A percentile compares a stretch with the other conserved stretches of the same genome.
These are phyloP conservation scores for Entomobrya multifasciata DNA, from an alignment of 2,888 invertebrate genomes.

Conservation along the genomic window DNA sequence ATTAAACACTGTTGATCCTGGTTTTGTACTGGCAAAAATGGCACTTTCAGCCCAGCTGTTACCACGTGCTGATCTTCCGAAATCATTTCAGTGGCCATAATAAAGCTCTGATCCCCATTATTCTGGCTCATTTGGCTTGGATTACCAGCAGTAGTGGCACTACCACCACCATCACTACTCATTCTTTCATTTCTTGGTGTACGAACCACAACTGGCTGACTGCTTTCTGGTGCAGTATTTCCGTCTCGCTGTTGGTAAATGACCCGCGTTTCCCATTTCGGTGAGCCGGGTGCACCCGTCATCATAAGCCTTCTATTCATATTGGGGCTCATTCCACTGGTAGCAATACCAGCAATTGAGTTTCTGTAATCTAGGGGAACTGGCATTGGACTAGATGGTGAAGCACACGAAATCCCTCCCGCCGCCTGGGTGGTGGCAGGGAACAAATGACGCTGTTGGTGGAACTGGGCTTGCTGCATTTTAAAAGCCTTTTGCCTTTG, in stretches of 20 bases:
- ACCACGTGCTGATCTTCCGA: slow-evolving; percentile 75
- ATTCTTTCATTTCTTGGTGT: slow-evolving; percentile 72
- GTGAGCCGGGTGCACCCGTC: slow-evolving; percentile 71
- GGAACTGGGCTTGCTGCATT: slow-evolving; percentile 66
- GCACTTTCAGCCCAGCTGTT: slow-evolving; percentile 77
- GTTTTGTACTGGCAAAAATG: slow-evolving; percentile 72
- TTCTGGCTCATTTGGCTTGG: slow-evolving; percentile 70
- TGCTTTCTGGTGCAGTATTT: slow-evolving; percentile 49
- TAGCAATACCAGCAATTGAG: slow-evolving; percentile 11
- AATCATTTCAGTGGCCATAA: slow-evolving; percentile 73
- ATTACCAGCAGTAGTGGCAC: slow-evolving; percentile 24
- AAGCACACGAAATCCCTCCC: slow-evolving; percentile 63
- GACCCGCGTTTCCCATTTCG: slow-evolving; percentile 78
- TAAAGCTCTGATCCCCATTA: slow-evolving; percentile 64
- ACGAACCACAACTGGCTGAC: slow-evolving; percentile 75
- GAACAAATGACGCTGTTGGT: slow-evolving; percentile 72
- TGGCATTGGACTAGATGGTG: slow-evolving; percentile 76
- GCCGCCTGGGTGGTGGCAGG: slow-evolving; percentile 54
- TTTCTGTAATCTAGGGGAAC: slow-evolving; percentile 70
- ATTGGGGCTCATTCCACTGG: slow-evolving; percentile 55
- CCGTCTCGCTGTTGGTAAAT: slow-evolving; percentile 76
- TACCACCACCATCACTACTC: slow-evolving; percentile 11
- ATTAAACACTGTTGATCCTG: slow-evolving; percentile 68
- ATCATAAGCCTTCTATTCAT: slow-evolving; percentile 63
- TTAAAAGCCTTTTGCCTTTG: slow-evolving; percentile 62